Conservation (phyloP, 2,113 vertebrate genomes). For the Calyptommatus sinebrachiatus region DNA sequence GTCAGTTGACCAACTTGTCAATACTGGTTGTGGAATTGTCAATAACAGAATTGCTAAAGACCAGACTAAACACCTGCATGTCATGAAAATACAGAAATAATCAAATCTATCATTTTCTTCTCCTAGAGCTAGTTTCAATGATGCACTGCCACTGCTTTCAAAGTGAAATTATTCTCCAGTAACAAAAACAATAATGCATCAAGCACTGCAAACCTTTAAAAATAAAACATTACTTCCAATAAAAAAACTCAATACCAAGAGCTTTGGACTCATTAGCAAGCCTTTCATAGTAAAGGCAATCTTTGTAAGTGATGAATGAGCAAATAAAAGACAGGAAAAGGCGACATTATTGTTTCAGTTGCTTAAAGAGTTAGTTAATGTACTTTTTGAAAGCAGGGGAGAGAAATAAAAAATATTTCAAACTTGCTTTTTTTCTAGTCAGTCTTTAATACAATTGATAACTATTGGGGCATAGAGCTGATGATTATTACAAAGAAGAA, state of each 20-base stretch:
- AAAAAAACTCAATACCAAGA: neutral
- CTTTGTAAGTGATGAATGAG: constrained; percentile 17
- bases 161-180: constrained; percentile 33
- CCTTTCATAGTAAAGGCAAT: constrained; percentile 15
- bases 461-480: constrained; percentile 10
- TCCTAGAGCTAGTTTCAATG: constrained; percentile 18
- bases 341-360: constrained; percentile 15
- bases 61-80: constrained; percentile 30
- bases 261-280: neutral
- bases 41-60: constrained; percentile 32
- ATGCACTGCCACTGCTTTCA: constrained; percentile 25
- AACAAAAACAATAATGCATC: constrained; percentile 16
- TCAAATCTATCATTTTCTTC: constrained; percentile 32
- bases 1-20: constrained; percentile 30
- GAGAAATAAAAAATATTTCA: neutral
- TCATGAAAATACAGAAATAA: constrained; percentile 9
- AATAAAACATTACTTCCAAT: constrained; percentile 1
- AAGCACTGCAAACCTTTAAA: constrained; percentile 11
- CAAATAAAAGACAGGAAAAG: constrained; percentile 20
- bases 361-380: constrained; percentile 6
- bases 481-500: neutral
- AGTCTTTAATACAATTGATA: constrained; percentile 34
- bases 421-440: constrained; percentile 1
- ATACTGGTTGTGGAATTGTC: constrained; percentile 50
- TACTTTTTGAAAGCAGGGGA: neutral